Evolutionary conservation across 2,797 vertebrate genomes (phyloP).

Genomic region (Sebastes nivosus): DNA sequence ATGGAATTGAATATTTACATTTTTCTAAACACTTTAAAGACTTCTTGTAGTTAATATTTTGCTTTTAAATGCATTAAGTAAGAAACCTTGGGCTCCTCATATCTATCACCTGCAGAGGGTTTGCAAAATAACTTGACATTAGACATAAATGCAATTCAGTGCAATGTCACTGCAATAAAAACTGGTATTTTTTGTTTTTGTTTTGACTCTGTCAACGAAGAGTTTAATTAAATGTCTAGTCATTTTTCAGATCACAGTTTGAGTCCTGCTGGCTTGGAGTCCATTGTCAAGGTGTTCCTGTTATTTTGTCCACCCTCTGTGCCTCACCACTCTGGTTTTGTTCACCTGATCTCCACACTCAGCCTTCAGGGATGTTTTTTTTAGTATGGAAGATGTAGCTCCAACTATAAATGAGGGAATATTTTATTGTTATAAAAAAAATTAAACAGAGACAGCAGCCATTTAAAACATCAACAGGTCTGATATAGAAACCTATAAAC

Average conservation of each 20-base stretch:
- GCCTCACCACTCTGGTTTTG: neutral
- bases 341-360: neutral
- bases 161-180: neutral
- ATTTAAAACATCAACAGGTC: neutral
- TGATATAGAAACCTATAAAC: neutral
- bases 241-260: neutral
- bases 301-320: constrained; percentile 1
- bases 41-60: neutral
- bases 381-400: neutral
- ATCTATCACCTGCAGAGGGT: neutral
- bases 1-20: neutral
- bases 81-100: no score
- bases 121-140: neutral
- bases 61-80: neutral
- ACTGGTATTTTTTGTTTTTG: neutral
- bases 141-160: neutral
- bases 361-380: neutral
- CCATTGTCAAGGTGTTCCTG: neutral
- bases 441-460: neutral
- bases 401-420: neutral
- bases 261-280: neutral
- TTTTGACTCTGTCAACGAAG: neutral
- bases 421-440: neutral
- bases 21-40: neutral
- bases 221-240: neutral